Conservation (phyloP, 2,888 invertebrate species). For the Stramonita haemastoma region DNA sequence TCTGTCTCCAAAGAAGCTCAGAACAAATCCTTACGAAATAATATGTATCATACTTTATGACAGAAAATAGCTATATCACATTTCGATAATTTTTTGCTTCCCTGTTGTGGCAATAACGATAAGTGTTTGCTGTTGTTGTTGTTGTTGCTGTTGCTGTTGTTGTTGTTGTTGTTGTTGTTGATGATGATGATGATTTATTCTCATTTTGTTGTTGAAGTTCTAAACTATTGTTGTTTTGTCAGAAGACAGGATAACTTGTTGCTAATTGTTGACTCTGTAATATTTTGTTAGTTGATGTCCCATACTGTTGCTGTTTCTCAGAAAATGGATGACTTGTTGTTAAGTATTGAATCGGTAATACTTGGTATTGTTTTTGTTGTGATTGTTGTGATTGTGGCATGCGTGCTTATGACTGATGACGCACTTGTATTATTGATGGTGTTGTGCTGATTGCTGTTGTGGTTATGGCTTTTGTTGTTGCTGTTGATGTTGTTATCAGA, state of each 20-base stretch:
- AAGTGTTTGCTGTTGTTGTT: background rate
- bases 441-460: background rate
- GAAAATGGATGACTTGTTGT: background rate
- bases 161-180: background rate
- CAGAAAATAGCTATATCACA: too few species aligned
- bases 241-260: background rate
- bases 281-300: too few species aligned
- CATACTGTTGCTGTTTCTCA: too few species aligned
- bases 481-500: slow-evolving; percentile 37
- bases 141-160: background rate
- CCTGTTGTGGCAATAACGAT: too few species aligned
- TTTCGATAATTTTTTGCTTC: too few species aligned
- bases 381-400: background rate
- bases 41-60: too few species aligned
- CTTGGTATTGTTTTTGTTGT: background rate
- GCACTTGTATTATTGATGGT: too few species aligned
- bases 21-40: too few species aligned
- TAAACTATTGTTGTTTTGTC: background rate
- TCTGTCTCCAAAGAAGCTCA: too few species aligned
- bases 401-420: too few species aligned
- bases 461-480: background rate
- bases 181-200: background rate
- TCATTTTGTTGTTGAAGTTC: background rate
- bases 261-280: background rate
- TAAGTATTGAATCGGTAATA: background rate